Evolutionary conservation across 2,113 vertebrate species (phyloP).

Genomic region (Epinephelus fuscoguttatus): DNA sequence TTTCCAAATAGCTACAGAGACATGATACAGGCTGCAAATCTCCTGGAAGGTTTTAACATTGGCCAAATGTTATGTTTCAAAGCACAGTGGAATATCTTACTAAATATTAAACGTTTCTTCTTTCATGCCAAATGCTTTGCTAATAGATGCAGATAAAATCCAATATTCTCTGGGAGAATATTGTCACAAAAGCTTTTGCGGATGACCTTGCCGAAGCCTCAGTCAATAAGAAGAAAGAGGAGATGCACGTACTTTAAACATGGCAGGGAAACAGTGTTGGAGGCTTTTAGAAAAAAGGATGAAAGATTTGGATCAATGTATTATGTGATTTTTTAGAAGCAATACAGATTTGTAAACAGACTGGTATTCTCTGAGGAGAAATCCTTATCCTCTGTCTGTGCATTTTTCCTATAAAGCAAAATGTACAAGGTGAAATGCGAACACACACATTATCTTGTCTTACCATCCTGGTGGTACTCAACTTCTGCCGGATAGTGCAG

Average conservation of each 20-base stretch:
- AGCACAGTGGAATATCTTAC: slow-evolving; percentile 49
- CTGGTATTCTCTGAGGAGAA: slow-evolving; percentile 34
- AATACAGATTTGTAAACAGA: slow-evolving; percentile 27
- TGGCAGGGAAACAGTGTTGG: slow-evolving; percentile 40
- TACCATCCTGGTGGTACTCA: slow-evolving; percentile 43
- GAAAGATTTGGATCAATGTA: slow-evolving; percentile 18
- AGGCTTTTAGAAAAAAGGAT: slow-evolving; percentile 50
- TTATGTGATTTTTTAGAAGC: slow-evolving; percentile 34
- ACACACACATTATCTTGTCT: slow-evolving; percentile 54
- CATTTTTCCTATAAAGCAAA: slow-evolving; percentile 14
- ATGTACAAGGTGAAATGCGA: slow-evolving; percentile 30
- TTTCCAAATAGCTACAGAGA: slow-evolving; percentile 39
- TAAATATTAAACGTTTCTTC: slow-evolving; percentile 53
- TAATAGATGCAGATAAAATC: slow-evolving; percentile 67
- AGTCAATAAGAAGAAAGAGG: slow-evolving; percentile 66
- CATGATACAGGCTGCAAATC: slow-evolving; percentile 19
- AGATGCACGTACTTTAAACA: slow-evolving; percentile 57
- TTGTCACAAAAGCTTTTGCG: slow-evolving; percentile 61
- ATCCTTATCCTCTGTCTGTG: slow-evolving; percentile 14
- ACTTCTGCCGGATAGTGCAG: slow-evolving; percentile 58
- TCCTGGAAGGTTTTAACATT: slow-evolving; percentile 8
- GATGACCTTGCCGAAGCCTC: slow-evolving; percentile 62
- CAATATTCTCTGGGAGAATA: slow-evolving; percentile 69
- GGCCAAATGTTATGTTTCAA: slow-evolving; percentile 37
- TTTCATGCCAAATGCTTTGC: slow-evolving; percentile 65